Conservation (phyloP, 2,888 invertebrate genomes). For the Malthinus seriepunctatus region DNA sequence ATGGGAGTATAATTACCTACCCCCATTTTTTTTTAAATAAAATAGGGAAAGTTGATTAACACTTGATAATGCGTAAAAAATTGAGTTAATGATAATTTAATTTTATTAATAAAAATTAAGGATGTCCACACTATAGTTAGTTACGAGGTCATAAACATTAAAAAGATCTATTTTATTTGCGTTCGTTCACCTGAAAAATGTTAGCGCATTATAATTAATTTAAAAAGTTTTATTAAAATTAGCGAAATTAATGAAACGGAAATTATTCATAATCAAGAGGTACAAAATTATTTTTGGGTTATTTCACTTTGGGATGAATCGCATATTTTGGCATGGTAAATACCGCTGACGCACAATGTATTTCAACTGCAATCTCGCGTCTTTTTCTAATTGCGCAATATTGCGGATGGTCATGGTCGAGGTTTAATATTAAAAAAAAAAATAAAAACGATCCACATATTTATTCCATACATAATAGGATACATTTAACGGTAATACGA, state of each 20-base stretch:
- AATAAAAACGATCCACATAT: constrained; percentile 54
- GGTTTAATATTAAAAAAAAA: constrained; percentile 19
- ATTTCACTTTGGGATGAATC: constrained; percentile 28
- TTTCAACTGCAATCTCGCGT: constrained; percentile 41
- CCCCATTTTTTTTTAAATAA: too few relatives aligned
- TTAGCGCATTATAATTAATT: neutral
- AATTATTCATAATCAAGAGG: constrained; percentile 10
- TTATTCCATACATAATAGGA: constrained; percentile 54
- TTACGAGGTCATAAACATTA: constrained; percentile 11
- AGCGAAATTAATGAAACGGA: neutral
- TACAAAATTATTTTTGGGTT: constrained; percentile 14
- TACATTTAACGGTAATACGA: constrained; percentile 56
- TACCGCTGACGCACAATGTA: constrained; percentile 45
- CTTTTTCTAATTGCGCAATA: constrained; percentile 47
- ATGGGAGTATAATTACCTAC: too few relatives aligned
- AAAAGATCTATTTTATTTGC: constrained; percentile 6
- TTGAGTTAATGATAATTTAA: too few relatives aligned
- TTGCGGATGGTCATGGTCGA: constrained; percentile 48
- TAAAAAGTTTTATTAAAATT: neutral
- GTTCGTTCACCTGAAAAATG: neutral
- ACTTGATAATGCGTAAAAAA: too few relatives aligned
- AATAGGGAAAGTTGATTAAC: too few relatives aligned
- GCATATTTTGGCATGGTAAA: constrained; percentile 39
- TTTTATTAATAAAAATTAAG: constrained; percentile 8
- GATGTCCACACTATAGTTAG: constrained; percentile 2